Evolutionary conservation across 2,113 vertebrate species (phyloP), one percentile per base, ranked within the genome.

Genomic region (Muntiacus muntjak): DNA sequence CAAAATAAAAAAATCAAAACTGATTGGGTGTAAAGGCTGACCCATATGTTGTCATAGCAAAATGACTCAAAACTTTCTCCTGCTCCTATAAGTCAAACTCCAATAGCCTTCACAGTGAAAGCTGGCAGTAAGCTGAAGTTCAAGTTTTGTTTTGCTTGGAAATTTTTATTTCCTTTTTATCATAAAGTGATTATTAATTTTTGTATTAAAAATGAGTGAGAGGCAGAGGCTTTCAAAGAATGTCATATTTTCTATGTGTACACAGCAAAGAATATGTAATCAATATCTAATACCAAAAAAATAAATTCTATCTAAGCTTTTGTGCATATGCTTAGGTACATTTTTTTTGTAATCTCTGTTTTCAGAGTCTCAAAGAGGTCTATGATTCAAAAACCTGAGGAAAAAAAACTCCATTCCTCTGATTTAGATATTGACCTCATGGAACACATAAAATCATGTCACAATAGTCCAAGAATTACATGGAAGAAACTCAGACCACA

Each of bases 1-100:
- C 52, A 78, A 87, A 87, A 81, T 55, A 89, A 96, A 96, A 81
- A 33, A 84, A 74, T 62, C 9, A 92, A 92, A 87, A 83, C 50
- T 52, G 45, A 90, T 1, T 74, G 28, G 40, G 91, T 21, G 4
- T 60, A 60, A 91, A 57, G 62, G 36, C 47, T 52, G 26, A 50
- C 52, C 16, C n/a, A 74, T 40, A 92, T 14, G 1, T 19, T 55
- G 19, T 57, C 55, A 64, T 10, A 43, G 43, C 45, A 87, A 90
- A 97, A 89, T 9, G 21, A 92, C 21, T 64, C 40, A 58, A 82
- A 87, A 40, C 8, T 67, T 94, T 90, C 43, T 87, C 33, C n/a
- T 90, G 58, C 45, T 91, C 36, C 85, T 95, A 43, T 76, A 28
- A 76, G n/a, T 81, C 58, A 50, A 57, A 85, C n/a, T 8, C 62